Percentiles rank a stretch among this genome's conserved stretches.
phyloP scores from a whole-genome alignment of 2,888 invertebrate genomes.

The Calameuta filiformis region DNA sequence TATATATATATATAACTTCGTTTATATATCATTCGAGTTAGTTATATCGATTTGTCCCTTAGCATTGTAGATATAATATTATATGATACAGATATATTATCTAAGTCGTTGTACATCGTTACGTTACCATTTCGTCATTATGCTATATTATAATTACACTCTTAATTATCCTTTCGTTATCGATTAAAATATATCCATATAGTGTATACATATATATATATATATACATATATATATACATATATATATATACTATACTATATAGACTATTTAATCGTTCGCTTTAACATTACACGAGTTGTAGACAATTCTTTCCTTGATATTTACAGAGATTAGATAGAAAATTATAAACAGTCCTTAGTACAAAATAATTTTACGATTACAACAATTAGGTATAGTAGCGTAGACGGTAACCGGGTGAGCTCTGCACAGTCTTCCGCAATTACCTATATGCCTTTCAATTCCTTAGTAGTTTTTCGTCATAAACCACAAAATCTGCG shows the following conservation, averaged over 20 bases:
- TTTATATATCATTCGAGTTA: background rate
- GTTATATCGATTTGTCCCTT: slow-evolving; percentile 40
- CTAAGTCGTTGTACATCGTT: slow-evolving; percentile 64
- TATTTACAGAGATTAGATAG: slow-evolving; percentile 63
- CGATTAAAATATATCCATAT: slow-evolving; percentile 49
- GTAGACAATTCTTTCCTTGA: slow-evolving; percentile 23
- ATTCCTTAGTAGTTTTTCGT: slow-evolving; percentile 31
- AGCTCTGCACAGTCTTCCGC: slow-evolving; percentile 47
- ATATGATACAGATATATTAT: slow-evolving; percentile 53
- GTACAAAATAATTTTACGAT: slow-evolving; percentile 60
- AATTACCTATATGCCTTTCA: slow-evolving; percentile 37
- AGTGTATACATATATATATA: slow-evolving; percentile 8
- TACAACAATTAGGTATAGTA: slow-evolving; percentile 57
- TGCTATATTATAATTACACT: slow-evolving; percentile 46
- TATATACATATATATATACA: slow-evolving; percentile 1
- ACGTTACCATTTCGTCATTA: slow-evolving; percentile 42
- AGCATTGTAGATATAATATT: slow-evolving; percentile 25
- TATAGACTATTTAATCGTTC: slow-evolving; percentile 18
- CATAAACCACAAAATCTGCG: background rate
- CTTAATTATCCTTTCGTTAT: slow-evolving; percentile 37
- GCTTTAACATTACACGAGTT: slow-evolving; percentile 16
- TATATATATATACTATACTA: slow-evolving; percentile 1
- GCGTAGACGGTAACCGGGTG: slow-evolving; percentile 49
- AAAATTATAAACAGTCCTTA: slow-evolving; percentile 62
- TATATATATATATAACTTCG: slow-evolving; percentile 24